phyloP scores from a whole-genome alignment of 1,140 invertebrate species.

The Berghia stephanieae region DNA sequence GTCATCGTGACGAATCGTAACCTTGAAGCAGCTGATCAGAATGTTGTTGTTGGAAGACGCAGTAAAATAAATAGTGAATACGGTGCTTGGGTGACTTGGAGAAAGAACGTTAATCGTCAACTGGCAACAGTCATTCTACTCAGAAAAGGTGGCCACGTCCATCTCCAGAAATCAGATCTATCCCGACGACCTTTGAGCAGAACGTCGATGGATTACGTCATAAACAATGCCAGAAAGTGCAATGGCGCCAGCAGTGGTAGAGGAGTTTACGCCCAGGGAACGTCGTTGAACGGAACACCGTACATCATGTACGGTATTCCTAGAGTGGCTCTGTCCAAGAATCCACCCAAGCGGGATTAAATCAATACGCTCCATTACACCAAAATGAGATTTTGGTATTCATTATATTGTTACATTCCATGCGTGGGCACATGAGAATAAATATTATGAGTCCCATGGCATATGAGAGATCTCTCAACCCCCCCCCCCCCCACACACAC shows the following conservation, averaged over 20 bases:
- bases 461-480: background rate
- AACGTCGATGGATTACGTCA: constrained; percentile 3
- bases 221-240: too few relatives aligned
- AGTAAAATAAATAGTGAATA: background rate
- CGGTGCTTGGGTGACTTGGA: constrained; percentile 23
- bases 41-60: background rate
- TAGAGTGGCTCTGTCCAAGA: background rate
- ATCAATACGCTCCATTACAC: background rate
- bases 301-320: constrained; percentile 25
- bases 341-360: background rate
- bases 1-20: background rate
- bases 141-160: background rate
- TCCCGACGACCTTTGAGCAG: background rate
- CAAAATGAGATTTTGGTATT: background rate
- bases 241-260: too few relatives aligned
- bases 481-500: constrained; percentile 1
- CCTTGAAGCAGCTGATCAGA: background rate
- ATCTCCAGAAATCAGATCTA: constrained; percentile 4
- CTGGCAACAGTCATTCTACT: constrained; percentile 12
- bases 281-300: background rate
- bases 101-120: constrained; percentile 21
- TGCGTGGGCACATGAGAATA: background rate
- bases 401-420: background rate
- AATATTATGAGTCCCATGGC: background rate
- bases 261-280: background rate